Percentiles rank a stretch among this genome's conserved stretches.
phyloP scores from a whole-genome alignment of 2,888 invertebrate genomes.

The Diaprepes abbreviatus region DNA sequence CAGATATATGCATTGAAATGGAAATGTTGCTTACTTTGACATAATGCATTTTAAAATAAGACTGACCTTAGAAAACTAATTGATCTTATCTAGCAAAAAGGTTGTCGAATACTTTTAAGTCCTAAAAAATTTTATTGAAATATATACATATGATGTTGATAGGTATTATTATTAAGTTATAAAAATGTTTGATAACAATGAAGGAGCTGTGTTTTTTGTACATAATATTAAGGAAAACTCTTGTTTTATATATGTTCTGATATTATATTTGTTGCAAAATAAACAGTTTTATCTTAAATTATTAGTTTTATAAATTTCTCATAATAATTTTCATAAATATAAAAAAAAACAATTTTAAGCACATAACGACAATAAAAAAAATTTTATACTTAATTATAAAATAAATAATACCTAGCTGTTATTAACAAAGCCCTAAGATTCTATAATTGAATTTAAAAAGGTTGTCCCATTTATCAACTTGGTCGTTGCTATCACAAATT shows the following conservation, averaged over 20 bases:
- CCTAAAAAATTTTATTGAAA: too few relatives aligned
- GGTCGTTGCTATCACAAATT: slow-evolving; percentile 92
- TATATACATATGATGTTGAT: background rate
- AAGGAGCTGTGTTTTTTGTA: background rate
- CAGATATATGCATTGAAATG: slow-evolving; percentile 71
- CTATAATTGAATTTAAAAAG: slow-evolving; percentile 84
- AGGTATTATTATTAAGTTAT: background rate
- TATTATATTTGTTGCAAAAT: slow-evolving; percentile 1
- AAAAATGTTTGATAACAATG: background rate
- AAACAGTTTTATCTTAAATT: slow-evolving; percentile 1
- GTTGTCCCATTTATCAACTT: slow-evolving; percentile 92
- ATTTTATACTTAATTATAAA: background rate
- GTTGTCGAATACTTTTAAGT: too few relatives aligned
- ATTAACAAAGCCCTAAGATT: slow-evolving; percentile 57
- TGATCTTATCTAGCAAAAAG: background rate
- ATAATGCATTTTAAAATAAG: too few relatives aligned
- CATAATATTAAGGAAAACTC: background rate
- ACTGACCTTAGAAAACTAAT: background rate
- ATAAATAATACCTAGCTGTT: background rate
- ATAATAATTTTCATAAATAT: background rate
- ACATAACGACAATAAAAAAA: too few relatives aligned
- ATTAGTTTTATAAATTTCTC: background rate
- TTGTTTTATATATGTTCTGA: background rate
- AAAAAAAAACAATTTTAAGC: background rate
- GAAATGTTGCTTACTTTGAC: too few relatives aligned